These are phyloP conservation scores for Phataginus tricuspis DNA, from an alignment of 2,797 vertebrate species.

Conservation along the genomic window DNA sequence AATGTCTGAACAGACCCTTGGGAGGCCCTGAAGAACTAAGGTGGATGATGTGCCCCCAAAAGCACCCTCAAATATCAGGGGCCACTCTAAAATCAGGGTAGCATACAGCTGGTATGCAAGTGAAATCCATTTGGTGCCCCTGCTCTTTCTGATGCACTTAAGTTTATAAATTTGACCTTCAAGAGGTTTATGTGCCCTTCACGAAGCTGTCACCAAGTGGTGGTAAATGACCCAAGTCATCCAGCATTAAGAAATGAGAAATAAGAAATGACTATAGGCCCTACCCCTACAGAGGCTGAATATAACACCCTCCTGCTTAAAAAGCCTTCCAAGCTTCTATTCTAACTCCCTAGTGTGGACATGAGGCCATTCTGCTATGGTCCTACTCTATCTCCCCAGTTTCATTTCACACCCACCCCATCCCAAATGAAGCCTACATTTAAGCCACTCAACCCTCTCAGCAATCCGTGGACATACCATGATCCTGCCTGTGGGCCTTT, in stretches of 20 bases:
- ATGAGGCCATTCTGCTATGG: not conserved
- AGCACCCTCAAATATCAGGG: not conserved
- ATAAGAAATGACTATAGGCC: not conserved
- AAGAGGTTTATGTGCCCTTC: not conserved
- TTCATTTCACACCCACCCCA: not conserved
- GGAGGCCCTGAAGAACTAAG: not conserved
- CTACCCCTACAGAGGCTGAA: not conserved
- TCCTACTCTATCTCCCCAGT: not conserved
- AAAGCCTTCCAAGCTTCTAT: not conserved
- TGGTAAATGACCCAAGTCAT: not conserved
- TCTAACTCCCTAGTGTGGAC: not conserved
- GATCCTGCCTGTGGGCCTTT: not conserved
- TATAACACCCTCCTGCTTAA: not conserved
- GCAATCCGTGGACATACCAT: no score
- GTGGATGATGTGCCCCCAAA: not conserved
- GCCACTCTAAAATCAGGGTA: not conserved
- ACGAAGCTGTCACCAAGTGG: conserved; percentile 34
- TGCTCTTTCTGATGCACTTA: not conserved
- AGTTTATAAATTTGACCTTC: not conserved
- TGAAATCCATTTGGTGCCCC: not conserved
- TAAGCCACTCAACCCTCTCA: not conserved
- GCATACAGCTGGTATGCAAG: not conserved
- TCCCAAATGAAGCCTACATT: not conserved
- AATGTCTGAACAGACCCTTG: not conserved
- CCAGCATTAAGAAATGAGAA: not conserved